Evolutionary conservation across 2,888 invertebrate species (phyloP).

Genomic region (Pseudococcus jackbeardsleyi): DNA sequence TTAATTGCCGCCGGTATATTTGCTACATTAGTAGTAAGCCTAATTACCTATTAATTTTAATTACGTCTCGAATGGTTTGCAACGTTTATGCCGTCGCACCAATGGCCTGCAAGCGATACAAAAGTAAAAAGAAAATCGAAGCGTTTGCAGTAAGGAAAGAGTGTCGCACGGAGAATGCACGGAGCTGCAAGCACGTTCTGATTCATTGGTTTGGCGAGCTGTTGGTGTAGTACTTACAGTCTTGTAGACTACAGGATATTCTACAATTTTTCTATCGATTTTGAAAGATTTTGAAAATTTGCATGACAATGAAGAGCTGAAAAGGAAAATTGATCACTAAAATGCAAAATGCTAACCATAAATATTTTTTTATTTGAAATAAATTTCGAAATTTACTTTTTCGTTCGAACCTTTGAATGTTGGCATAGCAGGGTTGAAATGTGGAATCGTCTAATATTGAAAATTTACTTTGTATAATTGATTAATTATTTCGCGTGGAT

Average conservation of each 20-base stretch:
- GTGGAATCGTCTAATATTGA: too few species aligned
- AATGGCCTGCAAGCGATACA: neutral
- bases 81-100: neutral
- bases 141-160: neutral
- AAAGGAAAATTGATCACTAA: too few species aligned
- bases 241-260: neutral
- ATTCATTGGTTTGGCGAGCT: neutral
- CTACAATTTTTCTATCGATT: neutral
- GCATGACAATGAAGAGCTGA: too few species aligned
- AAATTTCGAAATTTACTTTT: too few species aligned
- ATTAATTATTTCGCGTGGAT: too few species aligned
- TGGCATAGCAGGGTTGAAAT: too few species aligned
- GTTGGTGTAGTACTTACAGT: neutral
- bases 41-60: slow-evolving; percentile 47
- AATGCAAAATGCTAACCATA: too few species aligned
- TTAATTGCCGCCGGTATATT: slow-evolving; percentile 25
- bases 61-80: slow-evolving; percentile 13
- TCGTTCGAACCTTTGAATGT: too few species aligned
- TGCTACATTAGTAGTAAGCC: neutral
- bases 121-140: neutral
- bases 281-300: too few species aligned
- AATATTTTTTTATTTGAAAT: too few species aligned
- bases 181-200: neutral
- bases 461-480: too few species aligned
- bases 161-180: too few species aligned